These are phyloP conservation scores for Mesoligia furuncula DNA, from an alignment of 2,888 invertebrate species.

Conservation along the genomic window DNA sequence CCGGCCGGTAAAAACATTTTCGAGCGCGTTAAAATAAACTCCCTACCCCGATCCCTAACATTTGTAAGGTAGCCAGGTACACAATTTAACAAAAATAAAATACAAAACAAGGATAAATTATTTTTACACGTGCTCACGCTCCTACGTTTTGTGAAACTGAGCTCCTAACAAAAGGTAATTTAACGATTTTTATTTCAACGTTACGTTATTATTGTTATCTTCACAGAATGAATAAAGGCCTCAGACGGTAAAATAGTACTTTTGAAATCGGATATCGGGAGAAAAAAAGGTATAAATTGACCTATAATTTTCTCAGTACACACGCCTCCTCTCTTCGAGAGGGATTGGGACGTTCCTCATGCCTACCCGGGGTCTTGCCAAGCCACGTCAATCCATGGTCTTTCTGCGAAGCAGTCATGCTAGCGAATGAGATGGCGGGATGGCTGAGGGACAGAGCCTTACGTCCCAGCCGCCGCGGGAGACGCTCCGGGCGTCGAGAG, in stretches of 20 bases:
- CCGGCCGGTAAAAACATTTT: neutral
- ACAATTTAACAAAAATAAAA: slow-evolving; percentile 45
- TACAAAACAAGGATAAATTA: slow-evolving; percentile 40
- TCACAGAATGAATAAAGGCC: neutral
- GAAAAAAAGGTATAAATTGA: neutral
- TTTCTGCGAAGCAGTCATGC: no score
- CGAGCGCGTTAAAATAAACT: neutral
- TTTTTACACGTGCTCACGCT: slow-evolving; percentile 36
- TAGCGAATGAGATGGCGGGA: no score
- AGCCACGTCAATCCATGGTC: no score
- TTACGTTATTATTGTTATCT: slow-evolving; percentile 51
- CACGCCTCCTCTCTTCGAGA: no score
- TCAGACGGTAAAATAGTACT: neutral
- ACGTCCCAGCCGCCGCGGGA: no score
- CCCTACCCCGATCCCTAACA: slow-evolving; percentile 25
- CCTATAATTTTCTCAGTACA: no score
- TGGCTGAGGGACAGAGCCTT: no score
- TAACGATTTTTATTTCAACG: slow-evolving; percentile 47
- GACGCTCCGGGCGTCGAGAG: no score
- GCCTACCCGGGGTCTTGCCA: no score
- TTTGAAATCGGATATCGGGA: neutral
- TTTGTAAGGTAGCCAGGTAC: slow-evolving; percentile 21
- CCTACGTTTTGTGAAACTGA: slow-evolving; percentile 35
- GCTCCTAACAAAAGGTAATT: slow-evolving; percentile 41
- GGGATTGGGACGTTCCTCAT: no score